Conservation (phyloP, 2,797 vertebrate genomes). For the Gila robusta region DNA sequence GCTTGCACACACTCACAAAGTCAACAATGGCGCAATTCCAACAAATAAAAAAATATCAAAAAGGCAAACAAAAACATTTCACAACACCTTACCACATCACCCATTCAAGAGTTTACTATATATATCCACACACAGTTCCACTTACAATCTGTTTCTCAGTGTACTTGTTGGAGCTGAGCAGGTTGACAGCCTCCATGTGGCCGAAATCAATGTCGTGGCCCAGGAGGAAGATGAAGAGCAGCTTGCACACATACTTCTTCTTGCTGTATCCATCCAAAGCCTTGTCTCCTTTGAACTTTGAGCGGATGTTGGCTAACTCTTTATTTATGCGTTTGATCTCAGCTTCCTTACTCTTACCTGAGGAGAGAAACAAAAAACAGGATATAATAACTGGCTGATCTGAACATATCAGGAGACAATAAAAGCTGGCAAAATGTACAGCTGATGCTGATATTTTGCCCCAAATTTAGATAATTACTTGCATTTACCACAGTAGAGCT, state of each 20-base stretch:
- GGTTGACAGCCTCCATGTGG: slow-evolving; percentile 93
- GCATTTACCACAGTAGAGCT: background rate
- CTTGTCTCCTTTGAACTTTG: slow-evolving; percentile 92
- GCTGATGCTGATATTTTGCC: background rate
- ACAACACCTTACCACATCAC: background rate
- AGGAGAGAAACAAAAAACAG: slow-evolving; percentile 1
- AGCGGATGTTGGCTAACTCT: slow-evolving; percentile 93
- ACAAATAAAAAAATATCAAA: background rate
- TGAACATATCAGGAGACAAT: background rate
- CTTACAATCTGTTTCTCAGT: slow-evolving; percentile 93
- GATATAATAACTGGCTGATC: background rate
- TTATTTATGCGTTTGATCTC: slow-evolving; percentile 95
- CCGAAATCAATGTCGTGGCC: slow-evolving; percentile 93
- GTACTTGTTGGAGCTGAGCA: slow-evolving; percentile 93
- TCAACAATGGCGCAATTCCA: background rate
- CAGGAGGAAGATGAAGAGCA: slow-evolving; percentile 93
- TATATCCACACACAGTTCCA: background rate
- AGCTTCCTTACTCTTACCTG: slow-evolving; percentile 94
- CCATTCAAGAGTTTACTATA: background rate
- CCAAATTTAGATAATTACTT: background rate
- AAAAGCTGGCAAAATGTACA: background rate
- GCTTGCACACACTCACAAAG: background rate
- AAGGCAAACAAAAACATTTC: background rate
- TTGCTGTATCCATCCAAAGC: slow-evolving; percentile 88
- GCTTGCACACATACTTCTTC: slow-evolving; percentile 92